A percentile compares a stretch with the other conserved stretches of the same genome.
Conservation (phyloP, 2,888 invertebrate genomes). For the Tigriopus californicus region DNA sequence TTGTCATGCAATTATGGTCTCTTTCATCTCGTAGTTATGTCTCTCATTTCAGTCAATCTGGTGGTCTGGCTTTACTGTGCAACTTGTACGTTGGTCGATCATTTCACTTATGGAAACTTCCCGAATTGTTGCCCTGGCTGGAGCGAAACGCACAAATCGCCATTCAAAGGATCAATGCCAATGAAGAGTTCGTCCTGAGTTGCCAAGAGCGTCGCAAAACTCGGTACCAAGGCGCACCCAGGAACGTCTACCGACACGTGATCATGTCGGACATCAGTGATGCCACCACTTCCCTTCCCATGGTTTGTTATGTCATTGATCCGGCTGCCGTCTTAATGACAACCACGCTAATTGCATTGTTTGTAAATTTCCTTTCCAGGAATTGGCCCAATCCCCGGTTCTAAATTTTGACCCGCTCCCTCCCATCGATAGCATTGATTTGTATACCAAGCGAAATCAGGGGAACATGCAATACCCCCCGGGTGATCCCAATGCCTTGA, state of each 20-base stretch:
- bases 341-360: too few species aligned
- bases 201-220: constrained; percentile 40
- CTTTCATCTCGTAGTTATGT: constrained; percentile 17
- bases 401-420: constrained; percentile 17
- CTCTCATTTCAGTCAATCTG: constrained; percentile 34
- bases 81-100: constrained; percentile 49
- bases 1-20: background rate
- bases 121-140: constrained; percentile 51
- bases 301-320: constrained; percentile 29
- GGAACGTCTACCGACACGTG: constrained; percentile 47
- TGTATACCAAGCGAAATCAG: background rate
- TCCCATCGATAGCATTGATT: constrained; percentile 8
- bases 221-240: constrained; percentile 43
- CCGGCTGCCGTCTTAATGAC: too few species aligned
- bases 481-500: constrained; percentile 24
- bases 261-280: constrained; percentile 50
- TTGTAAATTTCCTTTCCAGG: too few species aligned
- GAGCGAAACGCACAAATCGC: constrained; percentile 48
- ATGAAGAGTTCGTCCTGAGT: constrained; percentile 40
- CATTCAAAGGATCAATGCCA: constrained; percentile 41
- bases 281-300: constrained; percentile 37
- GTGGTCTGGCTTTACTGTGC: constrained; percentile 8
- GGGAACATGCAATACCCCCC: background rate
- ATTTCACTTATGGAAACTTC: constrained; percentile 58
- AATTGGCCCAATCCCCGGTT: constrained; percentile 18